These are phyloP conservation scores for Lithodes maja DNA, from an alignment of 2,888 invertebrate genomes.

Conservation along the genomic window DNA sequence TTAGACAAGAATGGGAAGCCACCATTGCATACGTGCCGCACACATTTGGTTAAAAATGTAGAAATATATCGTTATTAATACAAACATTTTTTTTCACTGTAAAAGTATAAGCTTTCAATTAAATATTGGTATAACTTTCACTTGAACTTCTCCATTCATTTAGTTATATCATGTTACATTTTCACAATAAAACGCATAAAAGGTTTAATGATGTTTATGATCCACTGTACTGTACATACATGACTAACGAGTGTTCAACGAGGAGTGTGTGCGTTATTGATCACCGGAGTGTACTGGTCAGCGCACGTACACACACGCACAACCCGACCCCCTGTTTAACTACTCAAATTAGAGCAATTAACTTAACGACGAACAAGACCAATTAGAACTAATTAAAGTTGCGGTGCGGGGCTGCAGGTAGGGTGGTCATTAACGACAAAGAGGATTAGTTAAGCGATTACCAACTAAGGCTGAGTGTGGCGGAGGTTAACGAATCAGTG, in stretches of 20 bases:
- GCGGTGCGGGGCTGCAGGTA: constrained; percentile 55
- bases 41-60: too few relatives aligned
- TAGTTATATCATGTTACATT: too few relatives aligned
- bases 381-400: constrained; percentile 55
- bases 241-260: background rate
- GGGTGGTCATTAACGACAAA: constrained; percentile 51
- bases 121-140: too few relatives aligned
- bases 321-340: constrained; percentile 49
- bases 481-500: constrained; percentile 13
- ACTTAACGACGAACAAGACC: constrained; percentile 57
- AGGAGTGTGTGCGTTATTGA: constrained; percentile 13
- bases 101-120: too few relatives aligned
- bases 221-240: too few relatives aligned
- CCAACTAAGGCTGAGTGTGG: constrained; percentile 44
- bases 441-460: constrained; percentile 55
- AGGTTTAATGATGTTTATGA: too few relatives aligned
- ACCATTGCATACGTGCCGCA: too few relatives aligned
- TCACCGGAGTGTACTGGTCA: background rate
- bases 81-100: too few relatives aligned
- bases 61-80: too few relatives aligned
- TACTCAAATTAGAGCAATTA: constrained; percentile 56
- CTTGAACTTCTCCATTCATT: too few relatives aligned
- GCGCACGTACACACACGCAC: background rate
- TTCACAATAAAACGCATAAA: too few relatives aligned
- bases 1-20: too few relatives aligned